Evolutionary conservation across 2,797 vertebrate genomes (phyloP), one percentile per base, ranked within the genome.

Genomic region (Liparis tanakae): DNA sequence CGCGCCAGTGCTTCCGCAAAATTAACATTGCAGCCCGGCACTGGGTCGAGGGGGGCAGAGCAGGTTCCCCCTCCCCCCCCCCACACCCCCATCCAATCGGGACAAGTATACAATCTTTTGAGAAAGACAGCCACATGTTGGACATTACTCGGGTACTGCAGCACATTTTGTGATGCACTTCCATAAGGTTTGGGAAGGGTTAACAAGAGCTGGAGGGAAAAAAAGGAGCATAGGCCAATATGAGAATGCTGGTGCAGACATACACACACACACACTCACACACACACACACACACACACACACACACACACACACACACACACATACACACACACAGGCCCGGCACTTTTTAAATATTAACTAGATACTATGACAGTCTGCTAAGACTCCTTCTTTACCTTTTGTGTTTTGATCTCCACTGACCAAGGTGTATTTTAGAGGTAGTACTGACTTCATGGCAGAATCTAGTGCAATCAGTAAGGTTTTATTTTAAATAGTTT

Each of bases 281-380:
- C 48, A 57, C 57, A 12, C 46, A 67, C 60, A 44, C 30, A 51
- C 37, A 37, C 37, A 37, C 37, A 10, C 37, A 37, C 37, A 37
- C 37, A 30, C 37, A 37, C 37, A 37, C 37, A 10, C 37, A 37
- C 37, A 37, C 37, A 10, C 81, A 79, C 25, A 58, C 74, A 60
- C 20, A 61, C 74, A 60, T 15, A 15, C 48, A 57, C 57, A 12
- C 46, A 67, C 60, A 44, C 30, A 51, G n/a, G 46, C 33, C 50
- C 50, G 12, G 7, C 74, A 33, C 73, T 69, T 77, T 36, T 91
- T 18, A 88, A 91, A 88, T 85, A 87, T 89, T 86, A 68, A 87
- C 37, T 6, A 66, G 76, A 81, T 78, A 81, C 77, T 78, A 79
- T 18, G 79, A 46, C 72, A 83, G 58, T 58, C 6, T 3, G 30